phyloP scores from a whole-genome alignment of 2,888 invertebrate genomes.

The Trissonchulus latispiculum region DNA sequence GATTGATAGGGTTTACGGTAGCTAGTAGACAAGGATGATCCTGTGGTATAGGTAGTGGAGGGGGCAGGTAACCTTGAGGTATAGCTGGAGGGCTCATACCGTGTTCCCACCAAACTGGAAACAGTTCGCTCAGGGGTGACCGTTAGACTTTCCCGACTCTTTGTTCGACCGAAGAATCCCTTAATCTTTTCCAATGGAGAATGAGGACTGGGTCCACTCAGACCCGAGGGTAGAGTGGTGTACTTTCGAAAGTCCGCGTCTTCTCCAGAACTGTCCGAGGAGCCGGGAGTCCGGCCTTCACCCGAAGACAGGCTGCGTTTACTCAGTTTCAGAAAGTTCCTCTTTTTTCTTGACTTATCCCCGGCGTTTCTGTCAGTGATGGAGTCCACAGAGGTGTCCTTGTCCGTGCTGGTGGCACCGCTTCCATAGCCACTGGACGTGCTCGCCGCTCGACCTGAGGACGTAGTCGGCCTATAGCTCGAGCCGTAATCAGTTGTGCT shows the following conservation, averaged over 20 bases:
- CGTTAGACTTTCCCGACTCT: neutral
- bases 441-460: neutral
- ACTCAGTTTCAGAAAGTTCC: neutral
- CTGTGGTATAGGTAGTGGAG: neutral
- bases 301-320: neutral
- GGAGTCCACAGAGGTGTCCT: neutral
- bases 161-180: conserved; percentile 24
- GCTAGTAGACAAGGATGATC: neutral
- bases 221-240: neutral
- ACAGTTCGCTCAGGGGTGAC: neutral
- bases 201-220: conserved; percentile 25
- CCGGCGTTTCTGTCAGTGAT: neutral
- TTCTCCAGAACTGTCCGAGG: neutral
- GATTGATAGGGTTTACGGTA: neutral
- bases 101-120: neutral
- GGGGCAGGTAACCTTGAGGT: too few relatives aligned
- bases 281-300: neutral
- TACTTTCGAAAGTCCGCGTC: neutral
- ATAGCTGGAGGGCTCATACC: neutral
- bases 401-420: neutral
- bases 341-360: neutral
- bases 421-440: neutral
- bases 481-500: too few relatives aligned
- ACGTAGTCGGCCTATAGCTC: neutral
- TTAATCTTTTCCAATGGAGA: conserved; percentile 42